Base-by-base conservation (phyloP, 1,140 invertebrate species). In the Hylyphantes graminicola region DNA sequence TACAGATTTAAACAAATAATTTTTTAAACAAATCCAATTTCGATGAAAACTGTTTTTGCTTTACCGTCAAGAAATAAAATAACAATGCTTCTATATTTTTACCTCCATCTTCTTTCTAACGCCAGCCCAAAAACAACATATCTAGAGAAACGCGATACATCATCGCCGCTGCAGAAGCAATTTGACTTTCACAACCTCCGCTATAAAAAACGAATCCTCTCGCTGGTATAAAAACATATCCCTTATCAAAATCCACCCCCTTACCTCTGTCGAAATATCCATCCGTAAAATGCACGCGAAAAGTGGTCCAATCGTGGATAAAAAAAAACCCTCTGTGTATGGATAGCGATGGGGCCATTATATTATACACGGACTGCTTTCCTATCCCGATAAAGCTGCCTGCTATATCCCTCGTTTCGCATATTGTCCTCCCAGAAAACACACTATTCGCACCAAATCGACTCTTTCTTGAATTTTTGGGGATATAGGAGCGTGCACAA, bases 321-420 rank as follows among this genome's bases (percentile, higher is more conserved):
- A 61, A 48, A 50, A 17, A 57, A 59, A 35, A 35, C 35, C 35
- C 35, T 35, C 35, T 10, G 9, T 35, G 54, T n/a, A 8, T 51
- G n/a, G n/a, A 65, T 50, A 48, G 81, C n/a, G 55, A 73, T n/a
- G 74, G 35, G 35, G 50, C 70, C 61, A 77, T 75, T 75, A 75
- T 84, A 64, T n/a, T 64, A 84, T 64, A 35, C 11, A 64, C 53
- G 53, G 48, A 13, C 53, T 65, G 48, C 21, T 76, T 17, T n/a
- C 55, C 55, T 9, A 19, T 51, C 48, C n/a, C 50, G 50, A 35
- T 65, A 65, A 57, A 54, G 55, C 61, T 74, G 61, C 53, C 21
- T 61, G 17, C 73, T 59, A 57, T 13, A n/a, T 54, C 13, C 55
- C 35, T 17, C 48, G 17, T 15, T 51, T 81, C 48, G 57, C 70